phyloP scores from a whole-genome alignment of 2,797 vertebrate species.

The Macropodus opercularis region DNA sequence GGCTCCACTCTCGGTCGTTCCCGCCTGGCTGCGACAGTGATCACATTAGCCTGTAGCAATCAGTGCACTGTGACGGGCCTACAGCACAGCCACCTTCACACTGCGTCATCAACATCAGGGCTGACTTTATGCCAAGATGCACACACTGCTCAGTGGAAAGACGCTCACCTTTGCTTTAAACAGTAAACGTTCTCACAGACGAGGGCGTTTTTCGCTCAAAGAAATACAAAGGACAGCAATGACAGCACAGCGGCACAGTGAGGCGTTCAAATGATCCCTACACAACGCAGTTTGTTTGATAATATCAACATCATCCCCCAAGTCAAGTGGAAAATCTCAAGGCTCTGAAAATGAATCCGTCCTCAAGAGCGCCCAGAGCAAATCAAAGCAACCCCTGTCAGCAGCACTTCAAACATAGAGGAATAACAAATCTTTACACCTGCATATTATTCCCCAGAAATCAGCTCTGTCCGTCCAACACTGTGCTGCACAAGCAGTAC shows the following conservation, averaged over 20 bases:
- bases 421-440: slow-evolving; percentile 34
- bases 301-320: slow-evolving; percentile 38
- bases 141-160: not conserved
- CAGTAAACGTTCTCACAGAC: slow-evolving; percentile 1
- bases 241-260: slow-evolving; percentile 1
- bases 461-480: slow-evolving; percentile 8
- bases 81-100: slow-evolving; percentile 58
- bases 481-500: slow-evolving; percentile 9
- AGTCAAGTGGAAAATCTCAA: slow-evolving; percentile 37
- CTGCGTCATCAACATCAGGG: slow-evolving; percentile 31
- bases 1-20: slow-evolving; percentile 56
- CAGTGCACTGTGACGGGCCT: slow-evolving; percentile 58
- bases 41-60: slow-evolving; percentile 72
- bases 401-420: slow-evolving; percentile 28
- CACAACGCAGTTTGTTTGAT: slow-evolving; percentile 22
- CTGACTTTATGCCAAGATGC: slow-evolving; percentile 2
- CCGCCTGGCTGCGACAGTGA: slow-evolving; percentile 66
- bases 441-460: slow-evolving; percentile 19
- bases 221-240: not conserved
- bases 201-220: not conserved
- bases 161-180: slow-evolving; percentile 17
- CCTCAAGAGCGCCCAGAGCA: slow-evolving; percentile 32
- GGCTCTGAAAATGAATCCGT: slow-evolving; percentile 33
- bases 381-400: slow-evolving; percentile 33
- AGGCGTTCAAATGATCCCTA: slow-evolving; percentile 35